Conservation (phyloP, 2,797 vertebrate genomes). For the Pelobates cultripes region DNA sequence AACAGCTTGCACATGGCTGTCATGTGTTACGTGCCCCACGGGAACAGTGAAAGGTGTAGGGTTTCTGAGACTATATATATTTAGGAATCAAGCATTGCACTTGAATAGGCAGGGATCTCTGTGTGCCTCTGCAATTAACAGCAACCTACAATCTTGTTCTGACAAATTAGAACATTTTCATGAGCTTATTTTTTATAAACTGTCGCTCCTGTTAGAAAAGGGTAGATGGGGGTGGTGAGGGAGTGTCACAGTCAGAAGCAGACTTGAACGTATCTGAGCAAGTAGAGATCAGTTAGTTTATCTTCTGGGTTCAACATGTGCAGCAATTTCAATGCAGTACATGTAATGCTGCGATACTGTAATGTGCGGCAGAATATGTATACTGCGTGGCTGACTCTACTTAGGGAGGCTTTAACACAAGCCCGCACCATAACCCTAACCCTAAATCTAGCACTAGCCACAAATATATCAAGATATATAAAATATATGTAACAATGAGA, state of each 20-base stretch:
- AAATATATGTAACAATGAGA: too few species aligned
- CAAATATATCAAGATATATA: too few species aligned
- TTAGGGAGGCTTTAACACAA: too few species aligned
- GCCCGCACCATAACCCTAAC: too few species aligned
- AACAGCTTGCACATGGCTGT: constrained; percentile 45
- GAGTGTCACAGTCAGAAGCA: constrained; percentile 53
- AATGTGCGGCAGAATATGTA: too few species aligned
- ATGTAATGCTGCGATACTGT: background rate
- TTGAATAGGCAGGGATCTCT: constrained; percentile 48
- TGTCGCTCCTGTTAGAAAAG: constrained; percentile 53
- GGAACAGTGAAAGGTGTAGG: constrained; percentile 40
- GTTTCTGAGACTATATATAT: constrained; percentile 34
- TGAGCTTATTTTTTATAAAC: constrained; percentile 49
- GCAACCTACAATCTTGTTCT: constrained; percentile 51
- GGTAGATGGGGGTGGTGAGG: constrained; percentile 60
- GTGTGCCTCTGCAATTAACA: constrained; percentile 44
- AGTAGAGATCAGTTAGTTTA: background rate
- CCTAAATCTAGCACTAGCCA: too few species aligned
- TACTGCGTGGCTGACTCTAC: too few species aligned
- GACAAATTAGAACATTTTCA: constrained; percentile 54
- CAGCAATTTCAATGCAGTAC: background rate
- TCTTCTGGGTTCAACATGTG: background rate
- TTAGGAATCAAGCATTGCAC: constrained; percentile 40
- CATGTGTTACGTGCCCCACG: constrained; percentile 40
- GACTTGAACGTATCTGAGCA: background rate